phyloP scores from a whole-genome alignment of 2,113 vertebrate genomes.

The Ivindomyrus marchei region DNA sequence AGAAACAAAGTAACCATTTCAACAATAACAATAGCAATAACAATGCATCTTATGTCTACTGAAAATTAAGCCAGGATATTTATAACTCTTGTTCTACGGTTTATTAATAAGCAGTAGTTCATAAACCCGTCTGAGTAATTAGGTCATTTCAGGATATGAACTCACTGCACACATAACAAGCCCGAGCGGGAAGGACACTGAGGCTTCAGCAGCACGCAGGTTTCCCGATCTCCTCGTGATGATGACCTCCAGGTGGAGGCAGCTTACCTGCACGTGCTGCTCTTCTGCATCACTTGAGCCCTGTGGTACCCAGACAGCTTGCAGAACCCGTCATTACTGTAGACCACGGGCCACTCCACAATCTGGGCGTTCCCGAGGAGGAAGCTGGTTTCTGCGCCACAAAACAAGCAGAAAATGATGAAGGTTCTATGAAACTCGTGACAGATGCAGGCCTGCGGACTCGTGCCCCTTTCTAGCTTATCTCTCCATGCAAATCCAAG shows the following conservation, averaged over 20 bases:
- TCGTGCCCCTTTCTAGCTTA: neutral
- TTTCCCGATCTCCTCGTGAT: neutral
- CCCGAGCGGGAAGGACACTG: neutral
- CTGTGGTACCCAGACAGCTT: conserved; percentile 95
- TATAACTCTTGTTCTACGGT: neutral
- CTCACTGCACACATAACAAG: neutral
- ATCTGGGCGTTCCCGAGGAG: conserved; percentile 96
- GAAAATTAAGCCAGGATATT: neutral
- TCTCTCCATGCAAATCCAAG: neutral
- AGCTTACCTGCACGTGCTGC: conserved; percentile 88
- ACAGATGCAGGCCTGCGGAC: neutral
- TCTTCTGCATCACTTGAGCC: conserved; percentile 98
- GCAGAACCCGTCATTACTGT: conserved; percentile 99
- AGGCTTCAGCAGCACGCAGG: neutral
- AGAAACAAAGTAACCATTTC: neutral
- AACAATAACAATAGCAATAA: neutral
- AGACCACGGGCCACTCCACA: conserved; percentile 95
- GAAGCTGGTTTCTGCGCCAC: conserved; percentile 86
- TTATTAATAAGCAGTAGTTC: neutral
- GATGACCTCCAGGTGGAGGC: neutral
- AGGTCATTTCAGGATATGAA: neutral
- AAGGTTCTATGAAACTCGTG: neutral
- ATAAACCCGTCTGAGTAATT: neutral
- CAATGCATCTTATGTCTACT: neutral
- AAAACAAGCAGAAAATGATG: neutral